Percentiles rank a stretch among this genome's conserved stretches.
Conservation (phyloP, 2,797 vertebrate genomes). For the Moxostoma hubbsi region DNA sequence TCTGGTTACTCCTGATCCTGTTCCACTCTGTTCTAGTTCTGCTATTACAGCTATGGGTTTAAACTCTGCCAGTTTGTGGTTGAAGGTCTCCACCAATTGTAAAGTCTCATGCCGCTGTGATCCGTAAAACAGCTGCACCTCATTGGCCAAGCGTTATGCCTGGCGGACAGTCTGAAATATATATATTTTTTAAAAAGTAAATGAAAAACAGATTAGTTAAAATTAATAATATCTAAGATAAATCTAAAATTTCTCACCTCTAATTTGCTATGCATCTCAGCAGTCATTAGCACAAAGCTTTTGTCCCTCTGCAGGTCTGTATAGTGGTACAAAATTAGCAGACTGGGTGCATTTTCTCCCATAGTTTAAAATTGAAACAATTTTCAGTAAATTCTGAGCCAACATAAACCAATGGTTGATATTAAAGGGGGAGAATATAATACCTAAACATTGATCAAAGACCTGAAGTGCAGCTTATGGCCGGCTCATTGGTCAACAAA, state of each 20-base stretch:
- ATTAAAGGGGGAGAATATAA: background rate
- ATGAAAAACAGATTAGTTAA: background rate
- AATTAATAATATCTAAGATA: no score
- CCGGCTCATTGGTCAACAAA: conserved; percentile 92
- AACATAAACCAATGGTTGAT: background rate
- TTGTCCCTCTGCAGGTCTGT: conserved; percentile 89
- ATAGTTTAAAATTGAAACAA: conserved; percentile 71
- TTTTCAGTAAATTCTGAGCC: background rate
- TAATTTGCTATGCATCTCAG: conserved; percentile 89
- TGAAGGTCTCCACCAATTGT: conserved; percentile 88
- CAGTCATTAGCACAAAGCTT: conserved; percentile 92
- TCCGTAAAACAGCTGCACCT: conserved; percentile 98
- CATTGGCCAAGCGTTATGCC: conserved; percentile 94
- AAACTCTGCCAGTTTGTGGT: conserved; percentile 87
- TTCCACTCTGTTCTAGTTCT: conserved; percentile 87
- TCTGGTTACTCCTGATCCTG: conserved; percentile 66
- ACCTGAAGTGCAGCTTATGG: conserved; percentile 91
- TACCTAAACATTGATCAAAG: conserved; percentile 96
- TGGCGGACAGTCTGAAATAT: conserved; percentile 84
- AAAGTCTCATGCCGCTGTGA: conserved; percentile 81
- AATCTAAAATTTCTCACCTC: conserved; percentile 76
- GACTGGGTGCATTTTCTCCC: conserved; percentile 88
- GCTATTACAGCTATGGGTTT: conserved; percentile 91
- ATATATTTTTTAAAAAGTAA: background rate
- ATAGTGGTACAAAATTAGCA: conserved; percentile 92